Evolutionary conservation across 2,797 vertebrate species (phyloP).

Genomic region (Darevskia nairensis): DNA sequence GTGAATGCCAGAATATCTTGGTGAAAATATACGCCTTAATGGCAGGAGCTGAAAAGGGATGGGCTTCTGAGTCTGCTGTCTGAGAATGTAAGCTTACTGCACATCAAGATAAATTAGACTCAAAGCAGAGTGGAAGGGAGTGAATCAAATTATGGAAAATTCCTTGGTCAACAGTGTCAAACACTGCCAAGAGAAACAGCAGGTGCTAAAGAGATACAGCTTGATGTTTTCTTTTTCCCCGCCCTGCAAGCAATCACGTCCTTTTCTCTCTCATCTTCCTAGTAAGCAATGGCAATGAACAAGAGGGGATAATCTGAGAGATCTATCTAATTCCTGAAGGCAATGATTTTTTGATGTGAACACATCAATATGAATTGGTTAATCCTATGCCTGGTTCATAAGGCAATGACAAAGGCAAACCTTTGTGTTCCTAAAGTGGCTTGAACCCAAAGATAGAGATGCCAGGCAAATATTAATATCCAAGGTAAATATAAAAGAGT

Average conservation of each 20-base stretch:
- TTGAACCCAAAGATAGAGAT: conserved; percentile 8
- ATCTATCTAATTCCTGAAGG: neutral
- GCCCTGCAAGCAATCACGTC: neutral
- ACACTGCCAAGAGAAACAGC: conserved; percentile 20
- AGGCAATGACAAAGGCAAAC: conserved; percentile 6
- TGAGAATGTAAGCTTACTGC: neutral
- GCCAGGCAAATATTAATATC: conserved; percentile 24
- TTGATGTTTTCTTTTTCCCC: conserved; percentile 9
- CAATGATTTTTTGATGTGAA: conserved; percentile 10
- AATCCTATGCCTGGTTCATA: neutral
- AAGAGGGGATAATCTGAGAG: neutral
- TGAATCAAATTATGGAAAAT: conserved; percentile 30
- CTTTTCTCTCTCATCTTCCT: neutral
- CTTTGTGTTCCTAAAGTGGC: neutral
- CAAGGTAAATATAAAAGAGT: conserved; percentile 11
- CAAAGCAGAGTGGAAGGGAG: conserved; percentile 5
- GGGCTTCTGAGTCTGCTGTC: neutral
- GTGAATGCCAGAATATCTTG: neutral
- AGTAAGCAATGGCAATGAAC: neutral
- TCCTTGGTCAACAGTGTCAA: conserved; percentile 6
- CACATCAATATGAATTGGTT: neutral
- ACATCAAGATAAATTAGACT: conserved; percentile 19
- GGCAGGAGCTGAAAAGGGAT: conserved; percentile 17
- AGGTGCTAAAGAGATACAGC: conserved; percentile 3
- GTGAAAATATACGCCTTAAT: conserved; percentile 19